Evolutionary conservation across 2,113 vertebrate species (phyloP).

Genomic region (Engystomops pustulosus): DNA sequence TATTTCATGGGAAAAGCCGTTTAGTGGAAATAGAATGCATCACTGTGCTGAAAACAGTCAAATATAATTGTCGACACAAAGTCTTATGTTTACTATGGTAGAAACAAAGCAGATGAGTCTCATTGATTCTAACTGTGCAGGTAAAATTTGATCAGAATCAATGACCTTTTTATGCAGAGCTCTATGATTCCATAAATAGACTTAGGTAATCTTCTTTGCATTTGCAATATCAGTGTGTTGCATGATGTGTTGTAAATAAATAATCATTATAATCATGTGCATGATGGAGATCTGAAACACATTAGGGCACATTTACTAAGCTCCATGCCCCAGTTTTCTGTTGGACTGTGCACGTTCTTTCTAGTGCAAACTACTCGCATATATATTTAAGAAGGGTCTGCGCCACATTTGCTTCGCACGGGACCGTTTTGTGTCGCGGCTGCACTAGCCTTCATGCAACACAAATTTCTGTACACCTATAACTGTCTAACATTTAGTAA

Average conservation of each 20-base stretch:
- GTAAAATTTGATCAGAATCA: neutral
- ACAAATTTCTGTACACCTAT: conserved; percentile 1
- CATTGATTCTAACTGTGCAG: neutral
- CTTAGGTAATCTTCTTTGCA: neutral
- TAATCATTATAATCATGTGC: conserved; percentile 1
- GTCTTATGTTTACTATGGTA: neutral
- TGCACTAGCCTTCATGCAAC: too few species aligned
- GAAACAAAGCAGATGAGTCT: neutral
- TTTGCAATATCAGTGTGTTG: neutral
- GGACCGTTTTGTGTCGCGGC: too few species aligned
- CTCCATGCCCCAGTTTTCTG: too few species aligned
- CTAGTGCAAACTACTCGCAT: too few species aligned
- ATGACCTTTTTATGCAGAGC: neutral
- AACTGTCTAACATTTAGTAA: conserved; percentile 42
- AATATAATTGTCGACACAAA: neutral
- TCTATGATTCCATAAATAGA: conserved; percentile 25
- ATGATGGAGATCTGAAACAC: neutral
- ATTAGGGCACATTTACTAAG: conserved; percentile 3
- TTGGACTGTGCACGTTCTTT: too few species aligned
- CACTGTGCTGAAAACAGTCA: neutral
- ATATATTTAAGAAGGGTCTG: too few species aligned
- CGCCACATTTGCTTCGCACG: too few species aligned
- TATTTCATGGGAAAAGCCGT: too few species aligned
- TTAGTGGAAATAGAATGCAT: too few species aligned
- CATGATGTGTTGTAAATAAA: conserved; percentile 31